phyloP scores from a whole-genome alignment of 2,113 vertebrate genomes.

The Xyliphius kryptos region DNA sequence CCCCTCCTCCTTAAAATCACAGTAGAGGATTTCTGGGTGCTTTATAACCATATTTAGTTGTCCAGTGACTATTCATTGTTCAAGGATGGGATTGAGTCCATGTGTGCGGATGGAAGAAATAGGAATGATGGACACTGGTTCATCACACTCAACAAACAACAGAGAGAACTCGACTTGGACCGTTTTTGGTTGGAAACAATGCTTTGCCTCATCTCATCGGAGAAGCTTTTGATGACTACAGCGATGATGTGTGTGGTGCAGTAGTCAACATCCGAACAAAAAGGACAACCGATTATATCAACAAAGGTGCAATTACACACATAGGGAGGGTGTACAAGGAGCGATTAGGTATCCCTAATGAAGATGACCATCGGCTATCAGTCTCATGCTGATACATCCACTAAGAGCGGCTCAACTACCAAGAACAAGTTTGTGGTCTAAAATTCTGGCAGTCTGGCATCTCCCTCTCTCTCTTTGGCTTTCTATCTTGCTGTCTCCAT shows the following conservation, averaged over 20 bases:
- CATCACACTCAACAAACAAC: constrained; percentile 92
- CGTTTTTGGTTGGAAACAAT: constrained; percentile 98
- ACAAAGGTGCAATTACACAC: too few species aligned
- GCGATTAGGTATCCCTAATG: constrained; percentile 88
- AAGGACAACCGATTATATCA: constrained; percentile 96
- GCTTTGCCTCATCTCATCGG: constrained; percentile 97
- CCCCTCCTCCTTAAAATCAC: too few species aligned
- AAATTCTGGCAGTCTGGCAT: too few species aligned
- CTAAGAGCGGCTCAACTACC: constrained; percentile 97
- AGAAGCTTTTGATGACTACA: constrained; percentile 95
- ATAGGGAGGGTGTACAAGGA: constrained; percentile 98
- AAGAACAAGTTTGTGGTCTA: constrained; percentile 99
- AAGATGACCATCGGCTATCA: constrained; percentile 97
- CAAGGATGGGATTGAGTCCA: constrained; percentile 94
- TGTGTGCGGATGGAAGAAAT: constrained; percentile 99
- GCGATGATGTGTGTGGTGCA: constrained; percentile 92
- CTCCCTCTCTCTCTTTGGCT: too few species aligned
- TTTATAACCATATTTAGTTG: too few species aligned
- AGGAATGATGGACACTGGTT: constrained; percentile 93
- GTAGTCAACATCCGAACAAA: constrained; percentile 97
- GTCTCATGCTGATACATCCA: constrained; percentile 94
- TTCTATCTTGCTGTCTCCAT: too few species aligned
- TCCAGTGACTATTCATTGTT: too few species aligned
- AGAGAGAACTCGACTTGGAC: constrained; percentile 91
- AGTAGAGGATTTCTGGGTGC: too few species aligned